These are phyloP conservation scores for Myrmecophaga tridactyla DNA, from an alignment of 2,113 vertebrate genomes.

Conservation along the genomic window DNA sequence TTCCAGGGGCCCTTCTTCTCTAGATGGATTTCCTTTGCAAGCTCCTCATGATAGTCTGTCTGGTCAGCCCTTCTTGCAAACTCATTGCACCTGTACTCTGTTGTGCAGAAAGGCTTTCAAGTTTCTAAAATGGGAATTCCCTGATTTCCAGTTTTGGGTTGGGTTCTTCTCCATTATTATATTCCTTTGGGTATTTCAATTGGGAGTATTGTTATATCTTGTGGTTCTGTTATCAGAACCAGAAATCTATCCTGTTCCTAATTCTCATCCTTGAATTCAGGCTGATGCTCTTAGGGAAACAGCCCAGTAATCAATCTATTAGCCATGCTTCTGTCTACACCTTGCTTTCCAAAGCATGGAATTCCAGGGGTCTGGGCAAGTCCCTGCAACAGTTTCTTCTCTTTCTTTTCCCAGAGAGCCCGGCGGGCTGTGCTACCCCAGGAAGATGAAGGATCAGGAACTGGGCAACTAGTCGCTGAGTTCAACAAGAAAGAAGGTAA, in stretches of 20 bases:
- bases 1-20: background rate
- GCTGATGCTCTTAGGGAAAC: background rate
- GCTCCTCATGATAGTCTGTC: background rate
- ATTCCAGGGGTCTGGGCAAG: background rate
- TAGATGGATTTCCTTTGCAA: background rate
- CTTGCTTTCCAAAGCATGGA: background rate
- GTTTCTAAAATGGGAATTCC: background rate
- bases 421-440: constrained; percentile 78
- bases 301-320: background rate
- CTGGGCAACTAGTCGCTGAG: background rate
- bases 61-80: background rate
- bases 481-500: constrained; percentile 83
- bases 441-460: constrained; percentile 83
- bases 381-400: background rate
- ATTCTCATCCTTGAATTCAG: background rate
- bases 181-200: background rate
- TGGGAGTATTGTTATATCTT: background rate
- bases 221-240: background rate
- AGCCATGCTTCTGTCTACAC: background rate
- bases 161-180: background rate
- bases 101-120: background rate
- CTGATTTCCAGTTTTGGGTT: background rate
- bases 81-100: fast-evolving
- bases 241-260: background rate
- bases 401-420: constrained; percentile 76